A percentile compares a stretch with the other conserved stretches of the same genome.
These are phyloP conservation scores for Erebia ligea DNA, from an alignment of 2,888 invertebrate species.

Conservation along the genomic window DNA sequence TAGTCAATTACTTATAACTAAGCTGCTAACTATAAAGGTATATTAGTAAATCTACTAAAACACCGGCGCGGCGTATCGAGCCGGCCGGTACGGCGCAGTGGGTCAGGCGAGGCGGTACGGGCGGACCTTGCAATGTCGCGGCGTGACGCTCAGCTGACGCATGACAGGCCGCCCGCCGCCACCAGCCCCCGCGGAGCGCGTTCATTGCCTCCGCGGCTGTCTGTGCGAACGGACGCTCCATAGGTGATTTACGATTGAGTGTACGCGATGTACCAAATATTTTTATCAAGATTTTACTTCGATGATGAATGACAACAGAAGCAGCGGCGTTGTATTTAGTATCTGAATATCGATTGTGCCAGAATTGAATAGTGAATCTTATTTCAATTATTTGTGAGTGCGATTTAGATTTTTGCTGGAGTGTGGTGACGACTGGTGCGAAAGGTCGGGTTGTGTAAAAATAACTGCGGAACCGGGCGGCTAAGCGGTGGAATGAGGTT, in stretches of 20 bases:
- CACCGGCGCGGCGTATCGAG: conserved; percentile 27
- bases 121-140: conserved; percentile 85
- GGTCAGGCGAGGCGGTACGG: conserved; percentile 73
- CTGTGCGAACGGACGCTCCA: conserved; percentile 72
- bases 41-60: conserved; percentile 29
- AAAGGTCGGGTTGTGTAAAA: conserved; percentile 83
- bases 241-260: conserved; percentile 49
- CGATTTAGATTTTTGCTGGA: conserved; percentile 67
- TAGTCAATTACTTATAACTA: conserved; percentile 4
- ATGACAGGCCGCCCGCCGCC: conserved; percentile 71
- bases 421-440: conserved; percentile 82
- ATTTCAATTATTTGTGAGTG: conserved; percentile 64
- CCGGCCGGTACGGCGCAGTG: conserved; percentile 62
- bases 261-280: conserved; percentile 33
- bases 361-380: conserved; percentile 56
- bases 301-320: conserved; percentile 25
- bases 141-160: conserved; percentile 83
- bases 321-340: conserved; percentile 15
- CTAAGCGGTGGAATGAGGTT: conserved; percentile 82
- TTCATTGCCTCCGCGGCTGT: conserved; percentile 87
- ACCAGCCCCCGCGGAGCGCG: conserved; percentile 74
- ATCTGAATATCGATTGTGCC: conserved; percentile 47
- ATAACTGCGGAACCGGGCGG: conserved; percentile 82
- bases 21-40: neutral
- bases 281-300: conserved; percentile 35